These are phyloP conservation scores for Rhinopomastus cyanomelas DNA, from an alignment of 2,113 vertebrate genomes.

Conservation along the genomic window DNA sequence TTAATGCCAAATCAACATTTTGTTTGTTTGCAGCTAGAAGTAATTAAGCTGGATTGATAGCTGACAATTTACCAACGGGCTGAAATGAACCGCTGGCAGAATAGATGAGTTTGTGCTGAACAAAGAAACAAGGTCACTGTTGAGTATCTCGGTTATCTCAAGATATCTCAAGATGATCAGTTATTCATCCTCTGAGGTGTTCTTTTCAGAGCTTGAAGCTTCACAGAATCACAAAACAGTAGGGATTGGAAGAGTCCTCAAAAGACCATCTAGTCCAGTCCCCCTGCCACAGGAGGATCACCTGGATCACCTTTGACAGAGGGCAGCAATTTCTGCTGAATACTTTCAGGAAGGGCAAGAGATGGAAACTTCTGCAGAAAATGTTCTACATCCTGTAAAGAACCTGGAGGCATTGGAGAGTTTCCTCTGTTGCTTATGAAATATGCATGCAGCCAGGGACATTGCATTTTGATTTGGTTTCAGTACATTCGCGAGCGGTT, in stretches of 20 bases:
- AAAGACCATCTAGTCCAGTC: no score
- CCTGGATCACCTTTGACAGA: no score
- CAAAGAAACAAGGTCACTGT: not conserved
- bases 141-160: not conserved
- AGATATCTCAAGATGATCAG: not conserved
- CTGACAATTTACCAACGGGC: not conserved
- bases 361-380: not conserved
- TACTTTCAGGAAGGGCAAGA: not conserved
- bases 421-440: not conserved
- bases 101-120: not conserved
- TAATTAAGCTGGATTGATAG: not conserved
- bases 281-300: no score
- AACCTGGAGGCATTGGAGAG: not conserved
- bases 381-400: not conserved
- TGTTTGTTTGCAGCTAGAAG: not conserved
- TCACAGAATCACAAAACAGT: no score
- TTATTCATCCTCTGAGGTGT: not conserved
- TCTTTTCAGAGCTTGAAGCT: not conserved
- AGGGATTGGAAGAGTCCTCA: no score
- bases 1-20: conserved; percentile 22
- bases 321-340: not conserved
- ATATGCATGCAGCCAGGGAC: not conserved
- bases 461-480: not conserved
- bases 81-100: not conserved
- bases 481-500: not conserved